Evolutionary conservation across 2,797 vertebrate genomes (phyloP).

Genomic region (Tenualosa ilisha): DNA sequence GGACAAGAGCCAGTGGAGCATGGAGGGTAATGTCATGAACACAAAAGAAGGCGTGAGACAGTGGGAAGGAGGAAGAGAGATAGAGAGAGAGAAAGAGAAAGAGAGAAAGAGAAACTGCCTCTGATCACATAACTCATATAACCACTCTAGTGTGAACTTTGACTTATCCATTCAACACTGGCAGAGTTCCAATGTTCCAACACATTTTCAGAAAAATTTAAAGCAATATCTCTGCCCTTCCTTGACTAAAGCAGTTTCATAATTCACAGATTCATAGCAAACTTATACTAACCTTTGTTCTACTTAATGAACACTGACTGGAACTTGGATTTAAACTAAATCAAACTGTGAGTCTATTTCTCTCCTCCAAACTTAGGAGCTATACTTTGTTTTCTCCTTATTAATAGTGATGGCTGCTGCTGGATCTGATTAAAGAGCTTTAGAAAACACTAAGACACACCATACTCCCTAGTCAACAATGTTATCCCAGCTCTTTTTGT

Average conservation of each 20-base stretch:
- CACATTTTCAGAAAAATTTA: neutral
- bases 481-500: neutral
- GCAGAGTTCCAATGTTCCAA: neutral
- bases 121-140: neutral
- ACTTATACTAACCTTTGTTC: neutral
- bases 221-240: neutral
- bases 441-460: neutral
- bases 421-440: neutral
- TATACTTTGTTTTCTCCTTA: neutral
- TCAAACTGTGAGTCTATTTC: neutral
- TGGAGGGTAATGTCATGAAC: slow-evolving; percentile 70
- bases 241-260: neutral
- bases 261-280: neutral
- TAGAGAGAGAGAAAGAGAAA: neutral
- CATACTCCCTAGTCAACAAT: neutral
- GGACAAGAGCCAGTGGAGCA: slow-evolving; percentile 82
- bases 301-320: neutral
- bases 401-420: neutral
- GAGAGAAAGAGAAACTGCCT: neutral
- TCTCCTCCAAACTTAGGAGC: neutral
- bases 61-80: neutral
- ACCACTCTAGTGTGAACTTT: neutral
- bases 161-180: neutral
- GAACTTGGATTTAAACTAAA: neutral
- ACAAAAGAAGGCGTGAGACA: neutral